A percentile compares a stretch with the other conserved stretches of the same genome.
These are phyloP conservation scores for Cyprinus carpio DNA, from an alignment of 2,113 vertebrate genomes.

Conservation along the genomic window DNA sequence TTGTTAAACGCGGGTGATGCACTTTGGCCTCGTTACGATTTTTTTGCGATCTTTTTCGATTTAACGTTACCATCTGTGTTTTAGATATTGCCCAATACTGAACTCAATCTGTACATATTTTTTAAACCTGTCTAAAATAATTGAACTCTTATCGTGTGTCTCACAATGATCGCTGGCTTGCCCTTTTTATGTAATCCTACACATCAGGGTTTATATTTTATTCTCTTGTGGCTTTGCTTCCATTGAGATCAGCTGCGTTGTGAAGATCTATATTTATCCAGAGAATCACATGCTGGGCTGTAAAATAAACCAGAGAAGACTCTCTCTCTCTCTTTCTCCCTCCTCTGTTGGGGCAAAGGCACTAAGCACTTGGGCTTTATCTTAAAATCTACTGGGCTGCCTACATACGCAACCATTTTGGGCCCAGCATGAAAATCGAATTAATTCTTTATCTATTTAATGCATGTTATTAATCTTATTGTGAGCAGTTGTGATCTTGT, in stretches of 20 bases:
- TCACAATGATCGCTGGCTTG: background rate
- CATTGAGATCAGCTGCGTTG: background rate
- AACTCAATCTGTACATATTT: background rate
- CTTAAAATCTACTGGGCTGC: background rate
- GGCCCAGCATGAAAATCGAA: background rate
- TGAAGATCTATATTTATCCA: slow-evolving; percentile 9
- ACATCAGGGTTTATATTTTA: background rate
- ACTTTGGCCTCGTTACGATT: background rate
- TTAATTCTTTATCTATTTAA: background rate
- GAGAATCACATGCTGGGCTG: background rate
- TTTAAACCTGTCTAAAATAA: background rate
- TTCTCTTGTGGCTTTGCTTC: slow-evolving; percentile 9
- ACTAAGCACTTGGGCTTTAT: background rate
- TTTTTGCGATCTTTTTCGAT: too few relatives aligned
- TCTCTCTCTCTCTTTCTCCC: too few relatives aligned
- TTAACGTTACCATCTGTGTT: background rate
- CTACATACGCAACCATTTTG: background rate
- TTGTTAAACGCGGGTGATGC: background rate
- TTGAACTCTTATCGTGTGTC: background rate
- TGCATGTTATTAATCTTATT: background rate
- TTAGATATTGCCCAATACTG: background rate
- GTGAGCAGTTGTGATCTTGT: background rate
- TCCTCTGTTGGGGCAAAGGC: background rate
- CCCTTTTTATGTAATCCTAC: background rate
- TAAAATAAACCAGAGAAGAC: background rate